Percentiles rank a stretch among this genome's conserved stretches.
Evolutionary conservation across 2,888 invertebrate species (phyloP).

Genomic region (Eristalis arbustorum): DNA sequence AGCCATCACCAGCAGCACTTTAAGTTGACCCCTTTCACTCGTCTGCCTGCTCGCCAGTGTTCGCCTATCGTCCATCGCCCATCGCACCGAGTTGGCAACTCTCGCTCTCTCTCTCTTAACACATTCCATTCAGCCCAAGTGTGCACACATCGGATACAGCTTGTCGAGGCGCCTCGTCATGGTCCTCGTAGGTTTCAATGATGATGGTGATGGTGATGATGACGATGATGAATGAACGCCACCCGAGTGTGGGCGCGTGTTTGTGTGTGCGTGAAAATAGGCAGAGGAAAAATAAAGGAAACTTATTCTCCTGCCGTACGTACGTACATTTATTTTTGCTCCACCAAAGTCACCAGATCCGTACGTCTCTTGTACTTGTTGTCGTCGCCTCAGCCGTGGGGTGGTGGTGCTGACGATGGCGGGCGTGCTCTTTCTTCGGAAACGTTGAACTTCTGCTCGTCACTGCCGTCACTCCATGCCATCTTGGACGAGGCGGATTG

Average conservation of each 20-base stretch:
- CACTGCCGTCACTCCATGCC: slow-evolving; percentile 54
- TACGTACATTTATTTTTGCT: slow-evolving; percentile 18
- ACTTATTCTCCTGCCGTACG: not conserved
- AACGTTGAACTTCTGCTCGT: slow-evolving; percentile 46
- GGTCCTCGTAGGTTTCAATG: slow-evolving; percentile 10
- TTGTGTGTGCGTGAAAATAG: no score
- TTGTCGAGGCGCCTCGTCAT: slow-evolving; percentile 7
- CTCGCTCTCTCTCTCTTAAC: no score
- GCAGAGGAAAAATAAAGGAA: not conserved
- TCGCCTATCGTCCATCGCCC: not conserved
- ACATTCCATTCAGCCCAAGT: slow-evolving; percentile 34
- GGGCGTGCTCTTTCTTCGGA: slow-evolving; percentile 20
- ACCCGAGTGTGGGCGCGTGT: no score
- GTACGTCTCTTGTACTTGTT: not conserved
- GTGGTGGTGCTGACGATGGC: not conserved
- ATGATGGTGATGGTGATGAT: slow-evolving; percentile 25
- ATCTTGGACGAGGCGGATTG: slow-evolving; percentile 56
- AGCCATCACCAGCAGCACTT: not conserved
- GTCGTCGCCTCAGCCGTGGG: no score
- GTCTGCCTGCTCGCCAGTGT: not conserved
- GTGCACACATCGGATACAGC: slow-evolving; percentile 33
- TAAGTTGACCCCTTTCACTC: slow-evolving; percentile 32
- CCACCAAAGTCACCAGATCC: not conserved
- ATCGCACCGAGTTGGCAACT: slow-evolving; percentile 59
- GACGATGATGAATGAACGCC: slow-evolving; percentile 54